A percentile compares a stretch with the other conserved stretches of the same genome.
Conservation (phyloP, 2,888 invertebrate species). For the Chrysolina haemoptera region DNA sequence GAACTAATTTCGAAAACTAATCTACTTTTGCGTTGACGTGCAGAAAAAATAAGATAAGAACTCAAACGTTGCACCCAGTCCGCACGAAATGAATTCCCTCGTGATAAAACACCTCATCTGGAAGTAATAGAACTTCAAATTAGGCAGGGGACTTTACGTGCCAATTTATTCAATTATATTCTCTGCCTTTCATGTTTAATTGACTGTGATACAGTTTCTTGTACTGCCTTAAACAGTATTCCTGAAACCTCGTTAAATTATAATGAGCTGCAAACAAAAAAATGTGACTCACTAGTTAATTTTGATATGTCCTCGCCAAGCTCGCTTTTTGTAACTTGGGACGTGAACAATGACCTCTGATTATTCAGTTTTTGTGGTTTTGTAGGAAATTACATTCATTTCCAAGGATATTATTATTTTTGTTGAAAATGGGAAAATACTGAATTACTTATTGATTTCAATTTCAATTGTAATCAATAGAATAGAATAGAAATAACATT, state of each 20-base stretch:
- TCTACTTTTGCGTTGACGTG: not conserved
- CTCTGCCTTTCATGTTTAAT: slow-evolving; percentile 58
- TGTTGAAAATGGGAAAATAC: no score
- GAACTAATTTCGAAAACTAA: not conserved
- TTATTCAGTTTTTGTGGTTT: no score
- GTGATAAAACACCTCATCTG: slow-evolving; percentile 57
- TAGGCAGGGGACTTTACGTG: slow-evolving; percentile 54
- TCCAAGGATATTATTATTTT: no score
- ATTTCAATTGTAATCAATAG: no score
- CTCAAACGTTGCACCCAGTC: slow-evolving; percentile 8
- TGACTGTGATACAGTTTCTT: slow-evolving; percentile 43
- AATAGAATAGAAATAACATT: no score
- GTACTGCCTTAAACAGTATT: slow-evolving; percentile 36
- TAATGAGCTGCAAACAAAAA: slow-evolving; percentile 41
- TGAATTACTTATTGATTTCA: no score
- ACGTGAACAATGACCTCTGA: no score
- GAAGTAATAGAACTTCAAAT: slow-evolving; percentile 59
- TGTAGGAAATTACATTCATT: no score
- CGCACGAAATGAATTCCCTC: slow-evolving; percentile 39
- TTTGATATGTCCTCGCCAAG: not conserved
- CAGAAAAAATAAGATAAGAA: slow-evolving; percentile 1
- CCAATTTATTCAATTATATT: slow-evolving; percentile 62
- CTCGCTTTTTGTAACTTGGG: not conserved
- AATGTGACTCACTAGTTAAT: slow-evolving; percentile 15
- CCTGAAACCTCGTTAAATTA: slow-evolving; percentile 41